Evolutionary conservation across 2,797 vertebrate species (phyloP), one percentile per base, ranked within the genome.

Genomic region (Poeciliopsis infans): DNA sequence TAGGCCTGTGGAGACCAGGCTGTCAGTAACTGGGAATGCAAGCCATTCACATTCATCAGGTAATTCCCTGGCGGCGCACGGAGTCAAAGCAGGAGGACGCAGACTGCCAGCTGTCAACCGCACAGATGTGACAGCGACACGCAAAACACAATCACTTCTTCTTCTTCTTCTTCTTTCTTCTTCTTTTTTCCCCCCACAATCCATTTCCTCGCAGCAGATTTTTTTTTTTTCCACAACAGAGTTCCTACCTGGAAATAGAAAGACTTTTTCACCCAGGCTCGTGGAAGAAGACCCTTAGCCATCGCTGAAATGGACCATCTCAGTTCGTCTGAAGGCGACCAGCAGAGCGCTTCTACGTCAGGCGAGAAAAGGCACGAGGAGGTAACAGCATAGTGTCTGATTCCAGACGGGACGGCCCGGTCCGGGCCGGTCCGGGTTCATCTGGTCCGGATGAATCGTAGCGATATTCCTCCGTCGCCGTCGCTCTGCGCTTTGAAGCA

Each of bases 271-370:
- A 97, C 95, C 97, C 96, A 97, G 96, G 96, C 95, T 93, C 96
- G 96, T 94, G 96, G 94, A 95, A 97, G 96, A 91, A 97, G 95
- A 95, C 94, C 95, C 95, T 95, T 97, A 96, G 97, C 97, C 97
- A 97, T 97, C 94, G 96, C 95, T 96, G 90, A 94, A 93, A 96
- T 94, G 86, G 94, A 93, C 92, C 96, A 97, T 97, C 96, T 97
- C 96, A 96, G 94, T 95, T 92, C 95, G 95, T 80, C 89, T 87
- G 87, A 45, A 85, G 89, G 78, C 89, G 82, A 90, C 83, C 85
- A 81, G 66, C 36, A 41, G 64, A 39, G 20, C 18, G 61, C 7
- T 12, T 41, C 64, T 12, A 13, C 66, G n/a, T 45, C 41, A 69
- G 7, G n/a, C 23, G 7, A 11, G 66, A 69, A 69, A n/a, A n/a